phyloP scores from a whole-genome alignment of 2,888 invertebrate species.

The Oegoconia quadripuncta region DNA sequence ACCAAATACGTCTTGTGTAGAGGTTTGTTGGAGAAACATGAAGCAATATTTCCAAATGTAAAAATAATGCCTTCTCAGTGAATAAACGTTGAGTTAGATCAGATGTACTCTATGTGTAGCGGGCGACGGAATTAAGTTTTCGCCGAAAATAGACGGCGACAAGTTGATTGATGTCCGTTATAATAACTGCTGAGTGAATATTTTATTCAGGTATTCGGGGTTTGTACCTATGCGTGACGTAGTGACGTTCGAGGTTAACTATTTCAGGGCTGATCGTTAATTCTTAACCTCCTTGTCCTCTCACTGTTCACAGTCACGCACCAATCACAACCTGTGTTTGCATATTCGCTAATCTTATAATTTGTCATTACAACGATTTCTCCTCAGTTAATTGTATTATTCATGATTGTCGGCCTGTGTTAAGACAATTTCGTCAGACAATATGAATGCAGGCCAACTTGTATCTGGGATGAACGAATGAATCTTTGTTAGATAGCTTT shows the following conservation, averaged over 20 bases:
- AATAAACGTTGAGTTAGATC: slow-evolving; percentile 33
- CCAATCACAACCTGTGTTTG: slow-evolving; percentile 38
- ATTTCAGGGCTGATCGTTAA: slow-evolving; percentile 61
- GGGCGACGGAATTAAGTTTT: slow-evolving; percentile 60
- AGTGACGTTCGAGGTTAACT: slow-evolving; percentile 57
- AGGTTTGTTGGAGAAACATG: too few species aligned
- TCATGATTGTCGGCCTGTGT: neutral
- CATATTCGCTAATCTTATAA: slow-evolving; percentile 25
- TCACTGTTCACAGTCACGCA: slow-evolving; percentile 52
- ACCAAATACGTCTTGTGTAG: too few species aligned
- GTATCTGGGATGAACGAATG: too few species aligned
- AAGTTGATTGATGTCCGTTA: slow-evolving; percentile 66
- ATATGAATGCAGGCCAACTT: too few species aligned
- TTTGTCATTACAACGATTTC: slow-evolving; percentile 15
- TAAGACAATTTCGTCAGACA: too few species aligned
- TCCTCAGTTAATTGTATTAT: neutral
- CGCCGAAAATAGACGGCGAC: slow-evolving; percentile 61
- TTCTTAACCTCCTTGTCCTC: slow-evolving; percentile 54
- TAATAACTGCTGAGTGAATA: slow-evolving; percentile 65
- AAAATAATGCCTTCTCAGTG: slow-evolving; percentile 26
- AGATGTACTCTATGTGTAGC: slow-evolving; percentile 37
- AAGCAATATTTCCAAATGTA: neutral
- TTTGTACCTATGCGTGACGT: slow-evolving; percentile 53
- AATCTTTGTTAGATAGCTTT: too few species aligned
- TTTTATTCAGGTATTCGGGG: slow-evolving; percentile 56